Evolutionary conservation across 2,888 invertebrate genomes (phyloP).

Genomic region (Chrysolina oricalcia): DNA sequence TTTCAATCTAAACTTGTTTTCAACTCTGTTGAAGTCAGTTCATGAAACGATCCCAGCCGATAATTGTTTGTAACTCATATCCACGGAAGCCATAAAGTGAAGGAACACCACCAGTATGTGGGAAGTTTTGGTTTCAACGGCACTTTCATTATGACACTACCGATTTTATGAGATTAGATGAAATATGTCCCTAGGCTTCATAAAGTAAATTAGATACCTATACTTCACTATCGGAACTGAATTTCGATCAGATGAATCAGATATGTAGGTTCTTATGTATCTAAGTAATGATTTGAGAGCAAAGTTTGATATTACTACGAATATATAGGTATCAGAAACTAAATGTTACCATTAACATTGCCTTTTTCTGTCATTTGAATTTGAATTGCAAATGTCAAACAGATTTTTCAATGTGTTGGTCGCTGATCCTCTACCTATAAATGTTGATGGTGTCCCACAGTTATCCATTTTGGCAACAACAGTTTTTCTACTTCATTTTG

Average conservation of each 20-base stretch:
- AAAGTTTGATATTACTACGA: no score
- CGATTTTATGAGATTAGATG: not conserved
- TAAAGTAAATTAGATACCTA: not conserved
- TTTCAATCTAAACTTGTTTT: not conserved
- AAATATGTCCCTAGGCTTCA: not conserved
- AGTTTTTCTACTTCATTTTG: no score
- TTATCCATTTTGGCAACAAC: no score
- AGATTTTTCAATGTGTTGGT: no score
- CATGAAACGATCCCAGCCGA: not conserved
- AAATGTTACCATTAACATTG: no score
- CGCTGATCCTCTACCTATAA: no score
- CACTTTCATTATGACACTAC: not conserved
- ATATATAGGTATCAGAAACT: no score
- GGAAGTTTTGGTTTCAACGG: not conserved
- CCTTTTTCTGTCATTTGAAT: no score
- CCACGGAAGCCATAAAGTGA: not conserved
- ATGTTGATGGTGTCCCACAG: no score
- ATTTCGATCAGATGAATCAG: not conserved
- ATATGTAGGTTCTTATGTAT: not conserved
- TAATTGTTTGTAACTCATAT: not conserved
- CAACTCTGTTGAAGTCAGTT: not conserved
- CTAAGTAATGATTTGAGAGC: no score
- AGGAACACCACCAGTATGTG: not conserved
- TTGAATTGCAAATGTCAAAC: no score
- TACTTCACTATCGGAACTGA: not conserved